Base-by-base conservation (phyloP, 2,888 invertebrate genomes). In the Dryadula phaetusa region DNA sequence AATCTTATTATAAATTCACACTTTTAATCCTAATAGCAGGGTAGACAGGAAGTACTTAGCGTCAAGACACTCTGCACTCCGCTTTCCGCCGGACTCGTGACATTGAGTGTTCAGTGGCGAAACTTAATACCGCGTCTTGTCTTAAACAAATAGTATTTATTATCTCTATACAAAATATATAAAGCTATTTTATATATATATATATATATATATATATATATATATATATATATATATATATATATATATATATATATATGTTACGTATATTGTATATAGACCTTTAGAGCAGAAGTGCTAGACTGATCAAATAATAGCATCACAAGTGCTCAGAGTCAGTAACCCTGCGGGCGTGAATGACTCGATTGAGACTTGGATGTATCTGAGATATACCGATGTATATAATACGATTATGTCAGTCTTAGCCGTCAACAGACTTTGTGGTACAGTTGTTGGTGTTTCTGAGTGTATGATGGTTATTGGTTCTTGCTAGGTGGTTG, bases 271-370 rank as follows among this genome's bases (percentile, higher is more conserved):
- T n/a, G n/a, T n/a, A n/a, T n/a, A n/a, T n/a, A n/a, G n/a, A n/a
- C n/a, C n/a, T n/a, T n/a, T n/a, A n/a, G n/a, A 47, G 10, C n/a
- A 40, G 10, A 25, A 49, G 14, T 49, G 49, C 28, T 49, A 20
- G 12, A 56, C 22, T 22, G 56, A 56, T 56, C 40, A 40, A 37
- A 37, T 54, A 54, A 54, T 18, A 34, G 12, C 20, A 22, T 34
- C 20, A 34, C 37, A 4, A 37, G 20, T 40, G 52, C 22, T 37
- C 54, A 22, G 12, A 22, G 20, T n/a, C 4, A 40, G 54, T 40
- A n/a, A n/a, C 34, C 47, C 54, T 54, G 22, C 54, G 37, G 56
- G 56, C 40, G 22, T 10, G 7, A 40, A n/a, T n/a, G 7, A n/a
- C 22, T 40, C 3, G 20, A n/a, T 7, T 56, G 56, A 20, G 7